Evolutionary conservation across 1,140 invertebrate genomes (phyloP).

Genomic region (Olivierus martensii): DNA sequence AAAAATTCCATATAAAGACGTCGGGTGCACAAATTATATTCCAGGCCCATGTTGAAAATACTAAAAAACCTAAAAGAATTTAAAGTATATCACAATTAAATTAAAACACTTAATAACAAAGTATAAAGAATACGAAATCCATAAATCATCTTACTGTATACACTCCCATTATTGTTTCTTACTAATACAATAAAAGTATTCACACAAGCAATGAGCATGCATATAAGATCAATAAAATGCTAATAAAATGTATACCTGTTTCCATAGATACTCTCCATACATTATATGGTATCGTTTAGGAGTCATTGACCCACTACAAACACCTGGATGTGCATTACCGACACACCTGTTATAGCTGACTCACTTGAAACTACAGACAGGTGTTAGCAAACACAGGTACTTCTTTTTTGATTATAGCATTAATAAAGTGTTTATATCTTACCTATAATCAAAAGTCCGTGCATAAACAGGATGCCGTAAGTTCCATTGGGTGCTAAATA

Average conservation of each 20-base stretch:
- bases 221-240: too few relatives aligned
- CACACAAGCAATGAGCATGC: neutral
- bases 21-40: slow-evolving; percentile 75
- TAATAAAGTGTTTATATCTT: slow-evolving; percentile 21
- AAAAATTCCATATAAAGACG: slow-evolving; percentile 78
- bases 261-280: neutral
- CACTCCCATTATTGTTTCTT: too few relatives aligned
- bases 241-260: neutral
- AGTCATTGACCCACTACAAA: neutral
- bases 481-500: slow-evolving; percentile 60
- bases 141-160: too few relatives aligned
- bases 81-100: slow-evolving; percentile 1
- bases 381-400: too few relatives aligned
- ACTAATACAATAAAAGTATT: neutral
- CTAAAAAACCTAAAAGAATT: slow-evolving; percentile 52
- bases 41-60: slow-evolving; percentile 78
- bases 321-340: neutral
- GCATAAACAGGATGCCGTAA: slow-evolving; percentile 65
- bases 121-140: too few relatives aligned
- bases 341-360: neutral
- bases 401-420: too few relatives aligned
- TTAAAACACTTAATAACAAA: too few relatives aligned
- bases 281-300: neutral
- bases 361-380: too few relatives aligned
- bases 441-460: slow-evolving; percentile 60